These are phyloP conservation scores for Drosophila eugracilis DNA, from an alignment of 1,140 invertebrate genomes.

Conservation along the genomic window DNA sequence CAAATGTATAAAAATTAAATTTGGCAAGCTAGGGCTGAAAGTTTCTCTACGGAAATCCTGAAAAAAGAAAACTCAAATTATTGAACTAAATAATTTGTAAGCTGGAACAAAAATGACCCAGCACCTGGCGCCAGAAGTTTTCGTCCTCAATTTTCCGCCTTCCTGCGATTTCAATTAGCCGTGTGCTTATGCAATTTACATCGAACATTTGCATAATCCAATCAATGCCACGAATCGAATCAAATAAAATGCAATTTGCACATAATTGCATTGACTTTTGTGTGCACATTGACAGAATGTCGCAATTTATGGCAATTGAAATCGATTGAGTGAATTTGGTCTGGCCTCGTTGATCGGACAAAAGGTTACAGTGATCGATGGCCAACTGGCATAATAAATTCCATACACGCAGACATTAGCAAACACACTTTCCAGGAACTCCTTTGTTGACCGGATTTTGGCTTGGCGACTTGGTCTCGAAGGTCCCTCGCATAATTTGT, in stretches of 20 bases:
- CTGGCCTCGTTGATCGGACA: slow-evolving; percentile 23
- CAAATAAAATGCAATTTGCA: slow-evolving; percentile 71
- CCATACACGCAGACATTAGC: slow-evolving; percentile 34
- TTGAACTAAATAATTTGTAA: slow-evolving; percentile 18
- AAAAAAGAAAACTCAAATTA: slow-evolving; percentile 39
- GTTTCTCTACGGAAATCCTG: slow-evolving; percentile 30
- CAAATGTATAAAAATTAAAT: slow-evolving; percentile 54
- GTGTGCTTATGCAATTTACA: slow-evolving; percentile 39
- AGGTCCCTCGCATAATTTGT: slow-evolving; percentile 69
- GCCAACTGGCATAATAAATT: slow-evolving; percentile 33
- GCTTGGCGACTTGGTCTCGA: slow-evolving; percentile 26
- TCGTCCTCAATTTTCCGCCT: slow-evolving; percentile 16
- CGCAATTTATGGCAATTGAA: slow-evolving; percentile 69
- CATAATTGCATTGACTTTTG: slow-evolving; percentile 67
- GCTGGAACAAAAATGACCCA: not conserved
- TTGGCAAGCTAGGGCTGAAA: slow-evolving; percentile 37
- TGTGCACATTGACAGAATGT: slow-evolving; percentile 23
- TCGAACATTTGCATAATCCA: slow-evolving; percentile 64
- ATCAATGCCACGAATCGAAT: slow-evolving; percentile 51
- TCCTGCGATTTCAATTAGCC: slow-evolving; percentile 49
- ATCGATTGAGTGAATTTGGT: slow-evolving; percentile 48
- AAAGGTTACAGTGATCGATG: slow-evolving; percentile 47
- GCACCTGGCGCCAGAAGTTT: not conserved
- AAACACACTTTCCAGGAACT: not conserved
- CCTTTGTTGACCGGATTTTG: slow-evolving; percentile 33